Base-by-base conservation (phyloP, 2,888 invertebrate genomes). In the Drosophila mercatorum region DNA sequence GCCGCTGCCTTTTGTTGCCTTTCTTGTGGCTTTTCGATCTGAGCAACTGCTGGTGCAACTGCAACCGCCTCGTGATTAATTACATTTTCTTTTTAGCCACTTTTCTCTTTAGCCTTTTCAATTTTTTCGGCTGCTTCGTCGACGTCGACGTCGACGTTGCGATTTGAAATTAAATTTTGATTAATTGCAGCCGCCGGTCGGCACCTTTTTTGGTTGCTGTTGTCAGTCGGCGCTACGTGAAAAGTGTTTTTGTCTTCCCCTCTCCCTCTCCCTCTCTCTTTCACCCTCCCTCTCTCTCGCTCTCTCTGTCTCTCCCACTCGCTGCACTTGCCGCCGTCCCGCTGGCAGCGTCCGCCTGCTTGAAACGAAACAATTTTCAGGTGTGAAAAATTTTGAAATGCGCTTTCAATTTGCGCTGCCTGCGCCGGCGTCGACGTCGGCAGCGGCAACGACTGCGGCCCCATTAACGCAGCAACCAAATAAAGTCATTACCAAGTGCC, bases 381-480 rank as follows among this genome's bases (percentile, higher is more conserved):
- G 84, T 84, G 84, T 84, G 84, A 84, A 84, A 86, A 83, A 88
- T 88, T 84, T 85, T 84, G 78, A 88, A 84, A 88, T 88, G 88
- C 86, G 83, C 84, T 83, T 84, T 84, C 84, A 84, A 84, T 88
- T 84, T 84, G 84, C 81, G 86, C 86, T 88, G 83, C 78, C 65
- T 75, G 79, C 80, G 77, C 10, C 41, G 31, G 10, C 55, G n/a
- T 14, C 38, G 12, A 14, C 51, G 72, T 67, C 77, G 68, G 72
- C 74, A 74, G 10, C 53, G 80, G n/a, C 56, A 12, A n/a, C 40
- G 22, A 8, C 60, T 10, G 49, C 49, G 72, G 70, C 76, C 68
- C 83, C 84, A 84, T 84, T 84, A 88, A 84, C 84, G 88, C 88
- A 83, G 88, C 88, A 84, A 86, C 84, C 87, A 84, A 84, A 84